Evolutionary conservation across 2,888 invertebrate genomes (phyloP), one percentile per base, ranked within the genome.

Genomic region (Hirtodrosophila alboralis): DNA sequence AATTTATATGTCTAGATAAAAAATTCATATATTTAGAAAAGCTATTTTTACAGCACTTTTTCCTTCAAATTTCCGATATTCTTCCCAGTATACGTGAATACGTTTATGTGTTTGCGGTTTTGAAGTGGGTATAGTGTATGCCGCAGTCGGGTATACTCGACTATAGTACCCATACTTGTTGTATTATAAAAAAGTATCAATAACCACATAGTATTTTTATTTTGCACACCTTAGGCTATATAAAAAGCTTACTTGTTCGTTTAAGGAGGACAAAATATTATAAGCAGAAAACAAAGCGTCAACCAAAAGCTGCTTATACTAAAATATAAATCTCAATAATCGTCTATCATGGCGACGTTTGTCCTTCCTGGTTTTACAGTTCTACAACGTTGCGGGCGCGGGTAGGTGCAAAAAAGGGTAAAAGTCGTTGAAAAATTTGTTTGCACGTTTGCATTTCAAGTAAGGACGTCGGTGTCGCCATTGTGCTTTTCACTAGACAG

Each of bases 301-400:
- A 75, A 73, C 75, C 67, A 64, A 75, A 75, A 78, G 73, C 75
- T 70, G 75, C 78, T 79, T 79, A 78, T 69, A 75, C 21, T 44
- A 16, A 41, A 78, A 88, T 84, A 89, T 88, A 89, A 89, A 89
- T 89, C 88, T 88, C 87, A 89, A 89, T 89, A 88, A 88, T 88
- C 87, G 84, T 88, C 86, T 77, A 88, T 88, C 87, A 88, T 85
- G 79, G 77, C 75, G 73, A 76, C 75, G 76, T 62, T 62, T 65
- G 62, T 57, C 54, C 37, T 48, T 43, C 34, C 36, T 33, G 8
- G 26, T 37, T 13, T 31, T 5, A 36, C 41, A 40, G 33, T 36
- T 10, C 12, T 7, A 12, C 33, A 18, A n/a, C 21, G 12, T 7
- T 9, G 14, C 23, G 6, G 23, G 23, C 4, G 23, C 23, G 23